These are phyloP conservation scores for Corythaixoides concolor DNA, from an alignment of 2,113 vertebrate species.

Conservation along the genomic window DNA sequence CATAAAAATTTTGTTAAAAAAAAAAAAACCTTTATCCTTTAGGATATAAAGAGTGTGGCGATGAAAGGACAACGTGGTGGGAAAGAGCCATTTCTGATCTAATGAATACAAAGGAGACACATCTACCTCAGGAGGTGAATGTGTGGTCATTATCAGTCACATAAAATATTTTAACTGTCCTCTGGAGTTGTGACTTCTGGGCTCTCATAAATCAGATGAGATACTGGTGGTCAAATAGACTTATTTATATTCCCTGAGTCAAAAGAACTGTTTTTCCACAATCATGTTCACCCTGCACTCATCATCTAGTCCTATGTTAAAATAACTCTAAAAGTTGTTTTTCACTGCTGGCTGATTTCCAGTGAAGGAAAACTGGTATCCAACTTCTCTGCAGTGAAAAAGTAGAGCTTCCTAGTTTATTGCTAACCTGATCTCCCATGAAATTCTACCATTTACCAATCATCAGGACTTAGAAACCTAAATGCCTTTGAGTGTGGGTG, in stretches of 20 bases:
- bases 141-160: slow-evolving; percentile 36
- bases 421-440: not conserved
- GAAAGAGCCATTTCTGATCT: not conserved
- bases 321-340: not conserved
- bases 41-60: not conserved
- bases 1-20: not conserved
- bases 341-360: not conserved
- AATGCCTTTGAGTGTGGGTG: not conserved
- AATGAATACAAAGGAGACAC: slow-evolving; percentile 38
- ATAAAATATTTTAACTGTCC: slow-evolving; percentile 34
- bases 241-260: not conserved
- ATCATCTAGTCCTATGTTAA: not conserved
- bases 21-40: not conserved
- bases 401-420: not conserved
- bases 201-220: slow-evolving; percentile 33
- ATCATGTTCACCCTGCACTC: not conserved
- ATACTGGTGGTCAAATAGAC: not conserved
- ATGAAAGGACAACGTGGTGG: not conserved
- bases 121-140: slow-evolving; percentile 2
- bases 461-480: not conserved
- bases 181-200: slow-evolving; percentile 28
- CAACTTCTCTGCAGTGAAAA: not conserved
- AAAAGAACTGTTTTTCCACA: not conserved
- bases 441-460: not conserved
- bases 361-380: not conserved